Evolutionary conservation across 1,140 invertebrate genomes (phyloP).

Genomic region (Coptotermes formosanus): DNA sequence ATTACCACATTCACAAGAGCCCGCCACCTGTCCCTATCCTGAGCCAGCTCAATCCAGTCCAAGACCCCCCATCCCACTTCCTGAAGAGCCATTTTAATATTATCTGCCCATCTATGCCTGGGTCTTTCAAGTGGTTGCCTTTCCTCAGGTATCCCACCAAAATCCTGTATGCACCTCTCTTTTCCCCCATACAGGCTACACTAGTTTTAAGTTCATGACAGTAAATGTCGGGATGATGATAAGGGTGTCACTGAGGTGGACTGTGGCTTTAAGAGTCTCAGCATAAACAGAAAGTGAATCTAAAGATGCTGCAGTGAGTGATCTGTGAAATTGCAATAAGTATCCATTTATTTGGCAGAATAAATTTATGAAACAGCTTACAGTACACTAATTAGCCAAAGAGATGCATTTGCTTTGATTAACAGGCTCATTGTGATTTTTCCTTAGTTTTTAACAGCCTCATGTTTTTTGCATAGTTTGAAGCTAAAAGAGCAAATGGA

Average conservation of each 20-base stretch:
- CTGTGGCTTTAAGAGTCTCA: neutral
- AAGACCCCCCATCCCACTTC: too few relatives aligned
- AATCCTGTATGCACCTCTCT: too few relatives aligned
- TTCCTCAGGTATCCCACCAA: too few relatives aligned
- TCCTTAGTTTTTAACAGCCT: too few relatives aligned
- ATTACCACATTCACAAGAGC: too few relatives aligned
- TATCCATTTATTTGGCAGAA: slow-evolving; percentile 6
- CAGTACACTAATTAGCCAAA: neutral
- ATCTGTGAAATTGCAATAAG: neutral
- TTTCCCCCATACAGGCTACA: too few relatives aligned
- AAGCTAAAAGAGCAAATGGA: neutral
- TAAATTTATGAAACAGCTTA: slow-evolving; percentile 12
- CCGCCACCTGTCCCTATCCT: too few relatives aligned
- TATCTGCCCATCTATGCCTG: too few relatives aligned
- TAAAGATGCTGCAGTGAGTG: neutral
- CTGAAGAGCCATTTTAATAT: too few relatives aligned
- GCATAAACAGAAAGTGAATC: neutral
- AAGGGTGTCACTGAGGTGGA: neutral
- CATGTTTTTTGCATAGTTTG: neutral
- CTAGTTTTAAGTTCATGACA: neutral
- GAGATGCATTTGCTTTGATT: neutral
- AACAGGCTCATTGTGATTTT: neutral
- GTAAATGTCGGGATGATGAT: neutral
- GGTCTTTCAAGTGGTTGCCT: too few relatives aligned
- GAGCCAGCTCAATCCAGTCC: too few relatives aligned